Evolutionary conservation across 2,797 vertebrate species (phyloP).

Genomic region (Parauchenoglanis punctatus): DNA sequence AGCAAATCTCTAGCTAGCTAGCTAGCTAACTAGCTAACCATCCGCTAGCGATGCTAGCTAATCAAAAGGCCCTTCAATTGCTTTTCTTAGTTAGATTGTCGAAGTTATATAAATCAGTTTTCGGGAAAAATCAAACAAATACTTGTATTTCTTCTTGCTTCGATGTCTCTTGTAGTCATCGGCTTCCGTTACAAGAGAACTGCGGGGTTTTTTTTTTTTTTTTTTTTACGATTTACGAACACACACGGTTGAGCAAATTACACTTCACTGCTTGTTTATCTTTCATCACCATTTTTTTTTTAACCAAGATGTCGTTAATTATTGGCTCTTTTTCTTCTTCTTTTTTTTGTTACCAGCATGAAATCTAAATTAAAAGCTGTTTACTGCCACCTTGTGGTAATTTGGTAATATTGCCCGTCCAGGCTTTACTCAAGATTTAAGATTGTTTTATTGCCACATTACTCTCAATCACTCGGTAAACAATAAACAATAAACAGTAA

Average conservation of each 20-base stretch:
- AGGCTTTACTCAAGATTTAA: background rate
- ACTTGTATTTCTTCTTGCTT: background rate
- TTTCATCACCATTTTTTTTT: constrained; percentile 34
- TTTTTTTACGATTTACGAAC: background rate
- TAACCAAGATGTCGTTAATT: background rate
- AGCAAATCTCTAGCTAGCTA: constrained; percentile 24
- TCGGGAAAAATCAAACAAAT: background rate
- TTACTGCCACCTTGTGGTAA: constrained; percentile 40
- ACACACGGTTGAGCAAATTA: background rate
- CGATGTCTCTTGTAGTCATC: background rate
- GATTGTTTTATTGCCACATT: background rate
- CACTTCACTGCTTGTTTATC: constrained; percentile 43
- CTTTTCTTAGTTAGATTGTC: background rate
- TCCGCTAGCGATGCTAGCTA: constrained; percentile 9
- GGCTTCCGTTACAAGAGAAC: background rate
- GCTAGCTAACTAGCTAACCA: constrained; percentile 5
- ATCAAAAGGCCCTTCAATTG: constrained; percentile 14
- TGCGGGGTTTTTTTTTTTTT: no score
- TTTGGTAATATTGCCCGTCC: background rate
- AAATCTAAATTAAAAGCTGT: background rate
- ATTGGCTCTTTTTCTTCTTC: constrained; percentile 44
- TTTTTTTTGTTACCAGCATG: background rate
- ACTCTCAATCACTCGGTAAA: background rate
- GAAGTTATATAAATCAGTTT: background rate
- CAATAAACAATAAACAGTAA: background rate